Evolutionary conservation across 1,140 invertebrate species (phyloP), one percentile per base, ranked within the genome.

Genomic region (Aphaenogaster floridana): DNA sequence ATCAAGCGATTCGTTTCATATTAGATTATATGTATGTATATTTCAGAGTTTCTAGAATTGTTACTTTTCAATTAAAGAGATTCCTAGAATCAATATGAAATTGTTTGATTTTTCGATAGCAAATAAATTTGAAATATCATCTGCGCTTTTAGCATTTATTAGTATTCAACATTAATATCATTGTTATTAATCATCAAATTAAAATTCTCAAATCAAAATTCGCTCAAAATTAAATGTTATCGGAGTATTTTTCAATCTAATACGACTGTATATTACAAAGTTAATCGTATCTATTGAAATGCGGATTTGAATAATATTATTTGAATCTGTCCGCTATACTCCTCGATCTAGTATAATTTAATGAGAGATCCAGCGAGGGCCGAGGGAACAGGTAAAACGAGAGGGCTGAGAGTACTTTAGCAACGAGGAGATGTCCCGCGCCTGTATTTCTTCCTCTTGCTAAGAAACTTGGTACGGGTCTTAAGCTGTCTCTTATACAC

Each of bases 371-470:
- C 71, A 54, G 34, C 50, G 9, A 48, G 15, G 36, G 15, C 9
- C 71, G 11, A 59, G 39, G n/a, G 42, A 66, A 50, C 52, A 63
- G 15, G 6, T 52, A 59, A 57, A 61, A 79, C 21, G 68, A 81
- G 76, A 83, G 71, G 54, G 77, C 87, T 81, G 63, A 87, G 63
- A 76, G 86, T 50, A 61, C 69, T 88, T 77, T 69, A 45, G 69
- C 54, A 69, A 72, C 39, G 36, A 89, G 61, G 50, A 63, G 85
- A 88, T 72, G 52, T 63, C 17, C 63, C 72, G 48, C 13, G 74
- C 42, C 68, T 81, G 68, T 81, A 81, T 87, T 87, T 78, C 80
- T 54, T 77, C 17, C 13, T 52, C 39, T 45, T 28, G 39, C 39
- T 45, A 21, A 13, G 39, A 66, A 72, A 80, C 57, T 66, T 54